These are phyloP conservation scores for Sialis lutaria DNA, from an alignment of 2,888 invertebrate genomes.

Conservation along the genomic window DNA sequence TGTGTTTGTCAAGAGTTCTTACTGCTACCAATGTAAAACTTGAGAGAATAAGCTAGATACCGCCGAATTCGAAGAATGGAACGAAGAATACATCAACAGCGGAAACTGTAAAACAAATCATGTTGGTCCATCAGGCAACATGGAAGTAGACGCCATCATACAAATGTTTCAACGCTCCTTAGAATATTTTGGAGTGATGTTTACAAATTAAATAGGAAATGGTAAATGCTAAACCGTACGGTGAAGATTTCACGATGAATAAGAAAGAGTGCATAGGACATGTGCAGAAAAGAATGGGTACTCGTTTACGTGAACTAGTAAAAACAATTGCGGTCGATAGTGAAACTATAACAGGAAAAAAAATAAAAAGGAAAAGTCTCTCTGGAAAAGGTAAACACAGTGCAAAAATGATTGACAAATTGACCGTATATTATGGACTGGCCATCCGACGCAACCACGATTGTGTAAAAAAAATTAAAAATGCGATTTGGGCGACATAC, in stretches of 20 bases:
- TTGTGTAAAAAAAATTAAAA: no score
- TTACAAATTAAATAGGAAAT: constrained; percentile 11
- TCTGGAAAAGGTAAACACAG: constrained; percentile 10
- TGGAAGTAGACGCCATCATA: constrained; percentile 10
- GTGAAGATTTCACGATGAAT: constrained; percentile 9
- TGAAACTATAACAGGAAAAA: no score
- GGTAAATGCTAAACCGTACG: constrained; percentile 8
- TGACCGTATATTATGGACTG: no score
- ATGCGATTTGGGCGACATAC: no score
- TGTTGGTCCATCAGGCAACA: constrained; percentile 9
- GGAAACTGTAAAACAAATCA: constrained; percentile 9
- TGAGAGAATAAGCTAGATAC: constrained; percentile 9
- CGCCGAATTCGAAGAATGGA: constrained; percentile 12
- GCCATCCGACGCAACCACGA: no score
- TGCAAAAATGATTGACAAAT: no score
- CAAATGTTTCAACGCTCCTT: constrained; percentile 10
- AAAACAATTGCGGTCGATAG: no score
- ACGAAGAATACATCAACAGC: constrained; percentile 9
- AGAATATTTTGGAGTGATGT: constrained; percentile 13
- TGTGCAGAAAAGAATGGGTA: no score
- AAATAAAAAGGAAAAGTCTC: constrained; percentile 8
- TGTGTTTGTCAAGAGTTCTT: constrained; percentile 8
- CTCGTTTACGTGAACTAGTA: no score
- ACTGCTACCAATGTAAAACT: constrained; percentile 10
- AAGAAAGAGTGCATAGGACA: no score